Evolutionary conservation across 2,797 vertebrate species (phyloP), one percentile per base, ranked within the genome.

Genomic region (Chelon auratus): DNA sequence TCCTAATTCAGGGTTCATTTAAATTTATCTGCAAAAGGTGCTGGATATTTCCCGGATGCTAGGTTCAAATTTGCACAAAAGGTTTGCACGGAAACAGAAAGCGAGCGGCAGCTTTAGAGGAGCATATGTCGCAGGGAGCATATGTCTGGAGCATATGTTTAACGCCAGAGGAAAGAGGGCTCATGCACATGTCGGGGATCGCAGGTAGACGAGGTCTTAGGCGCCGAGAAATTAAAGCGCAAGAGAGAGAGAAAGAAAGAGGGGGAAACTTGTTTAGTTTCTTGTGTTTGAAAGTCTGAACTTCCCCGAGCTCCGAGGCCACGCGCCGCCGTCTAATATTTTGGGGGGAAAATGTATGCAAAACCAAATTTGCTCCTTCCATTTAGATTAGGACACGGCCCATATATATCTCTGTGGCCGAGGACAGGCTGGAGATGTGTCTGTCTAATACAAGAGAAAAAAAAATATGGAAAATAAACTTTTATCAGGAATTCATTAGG

Each of bases 401-500:
- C 5, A 64, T 57, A 47, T 76, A 75, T 64, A 50, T 82, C 68
- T 66, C 0, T 8, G 72, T 74, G 70, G 81, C 61, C 80, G 39
- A 4, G 14, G 56, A 82, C 50, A 63, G 30, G 72, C 36, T 64
- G 63, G 36, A 77, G 84, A 91, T 83, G 81, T 80, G 69, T 84
- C 33, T 84, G 87, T 85, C 65, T 76, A 72, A 89, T 84, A 87
- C 61, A 72, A 82, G 17, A 26, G 24, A 82, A 84, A 82, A 68
- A 76, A 55, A 82, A 85, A 83, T 68, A 82, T 59, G 75, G 60
- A 61, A 78, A 82, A 85, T 77, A 79, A 89, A 91, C 75, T 78
- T 86, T 85, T 85, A 87, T 91, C 80, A 83, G 80, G 86, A 92
- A 91, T 92, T 91, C 81, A 91, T 92, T 92, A 87, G 79, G 55